phyloP scores from a whole-genome alignment of 2,888 invertebrate genomes.

The Sepioteuthis lessoniana region DNA sequence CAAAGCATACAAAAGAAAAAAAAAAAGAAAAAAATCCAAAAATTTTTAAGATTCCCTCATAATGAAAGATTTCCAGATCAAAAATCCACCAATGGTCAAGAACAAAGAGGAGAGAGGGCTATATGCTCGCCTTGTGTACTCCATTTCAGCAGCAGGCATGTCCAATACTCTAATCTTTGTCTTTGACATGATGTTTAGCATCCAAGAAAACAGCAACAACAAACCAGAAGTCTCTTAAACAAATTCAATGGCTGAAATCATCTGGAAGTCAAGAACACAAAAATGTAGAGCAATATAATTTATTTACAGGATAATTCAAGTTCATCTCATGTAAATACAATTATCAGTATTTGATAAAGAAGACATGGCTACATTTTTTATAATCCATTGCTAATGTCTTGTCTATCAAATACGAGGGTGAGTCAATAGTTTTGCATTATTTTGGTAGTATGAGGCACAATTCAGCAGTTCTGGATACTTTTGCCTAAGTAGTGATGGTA shows the following conservation, averaged over 20 bases:
- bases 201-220: neutral
- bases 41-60: neutral
- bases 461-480: too few species aligned
- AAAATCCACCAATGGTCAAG: neutral
- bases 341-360: neutral
- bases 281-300: neutral
- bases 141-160: neutral
- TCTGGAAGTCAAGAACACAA: constrained; percentile 13
- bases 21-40: neutral
- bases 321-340: neutral
- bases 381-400: too few species aligned
- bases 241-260: neutral
- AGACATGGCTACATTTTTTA: neutral
- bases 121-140: neutral
- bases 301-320: neutral
- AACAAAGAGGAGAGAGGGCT: neutral
- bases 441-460: too few species aligned
- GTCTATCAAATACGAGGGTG: too few species aligned
- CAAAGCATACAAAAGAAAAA: neutral
- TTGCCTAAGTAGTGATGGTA: too few species aligned
- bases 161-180: neutral
- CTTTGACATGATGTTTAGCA: neutral
- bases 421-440: too few species aligned
- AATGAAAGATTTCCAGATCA: neutral
- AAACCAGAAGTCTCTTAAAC: neutral